These are phyloP conservation scores for Eleutherodactylus coqui DNA, from an alignment of 2,797 vertebrate genomes.

Conservation along the genomic window DNA sequence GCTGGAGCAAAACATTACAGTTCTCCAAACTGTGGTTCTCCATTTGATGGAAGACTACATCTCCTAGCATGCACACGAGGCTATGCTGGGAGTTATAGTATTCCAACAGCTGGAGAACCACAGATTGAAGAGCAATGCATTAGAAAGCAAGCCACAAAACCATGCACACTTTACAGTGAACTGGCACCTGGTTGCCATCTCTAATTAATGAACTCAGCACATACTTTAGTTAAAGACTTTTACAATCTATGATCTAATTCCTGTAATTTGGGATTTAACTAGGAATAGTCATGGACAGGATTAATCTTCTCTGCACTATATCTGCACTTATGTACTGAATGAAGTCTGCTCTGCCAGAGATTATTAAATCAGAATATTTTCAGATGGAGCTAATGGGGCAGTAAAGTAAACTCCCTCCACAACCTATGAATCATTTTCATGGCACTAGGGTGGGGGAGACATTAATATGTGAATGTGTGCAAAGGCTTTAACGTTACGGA, in stretches of 20 bases:
- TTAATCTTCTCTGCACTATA: not conserved
- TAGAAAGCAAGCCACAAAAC: not conserved
- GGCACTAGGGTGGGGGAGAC: constrained; percentile 28
- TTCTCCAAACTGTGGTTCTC: no score
- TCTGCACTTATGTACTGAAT: not conserved
- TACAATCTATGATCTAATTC: not conserved
- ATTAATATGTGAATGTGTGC: constrained; percentile 20
- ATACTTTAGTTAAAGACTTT: not conserved
- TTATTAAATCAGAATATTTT: constrained; percentile 37
- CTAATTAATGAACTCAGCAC: no score
- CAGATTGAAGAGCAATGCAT: no score
- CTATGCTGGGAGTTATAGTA: not conserved
- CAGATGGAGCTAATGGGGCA: constrained; percentile 22
- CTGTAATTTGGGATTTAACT: constrained; percentile 5
- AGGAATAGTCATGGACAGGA: not conserved
- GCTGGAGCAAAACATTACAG: no score
- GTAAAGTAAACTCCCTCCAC: constrained; percentile 8
- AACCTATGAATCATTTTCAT: constrained; percentile 46
- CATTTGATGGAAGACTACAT: no score
- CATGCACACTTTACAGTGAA: no score
- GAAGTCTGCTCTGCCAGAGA: not conserved
- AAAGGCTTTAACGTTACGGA: constrained; percentile 11
- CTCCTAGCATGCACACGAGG: no score
- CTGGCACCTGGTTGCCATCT: not conserved
- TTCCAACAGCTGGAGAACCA: not conserved